Base-by-base conservation (phyloP, 2,888 invertebrate species). In the Stenurella melanura region DNA sequence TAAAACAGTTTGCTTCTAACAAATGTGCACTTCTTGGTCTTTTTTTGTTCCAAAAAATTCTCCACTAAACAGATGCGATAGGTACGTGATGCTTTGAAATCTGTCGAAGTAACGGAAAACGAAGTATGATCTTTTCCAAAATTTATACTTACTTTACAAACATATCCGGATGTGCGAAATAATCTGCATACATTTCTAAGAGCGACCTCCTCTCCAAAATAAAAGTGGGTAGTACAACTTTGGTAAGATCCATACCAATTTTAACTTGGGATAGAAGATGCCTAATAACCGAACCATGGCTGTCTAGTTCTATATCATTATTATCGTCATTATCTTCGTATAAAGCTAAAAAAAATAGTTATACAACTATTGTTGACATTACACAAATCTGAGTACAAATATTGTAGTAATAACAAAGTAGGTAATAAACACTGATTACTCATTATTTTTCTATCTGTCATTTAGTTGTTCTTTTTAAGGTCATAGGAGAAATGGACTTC, bases 131-230 rank as follows among this genome's bases (percentile, higher is more conserved):
- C 3, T 18, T 58, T 2, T n/a, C 17, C 4, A 58, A 58, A 11
- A 21, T 21, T 12, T 1, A 57, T 34, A 85, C 89, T 88, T 90
- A 97, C 97, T 93, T 95, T 80, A 96, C 92, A 90, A 99, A 99
- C 86, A 98, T 93, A 90, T 99, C 98, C 0, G 99, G 98, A 92
- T 99, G 99, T 12, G 99, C 98, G 91, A 99, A 98, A 89, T 99
- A 99, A 91, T 99, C 99, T 67, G 99, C 99, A 90, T 98, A 99
- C 99, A 99, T 99, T 91, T 99, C 99, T 64, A 99, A 92, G 56
- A 99, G 92, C 0, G 99, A 99, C 79, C 99, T 93, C 89, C 98
- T 93, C 89, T 99, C 99, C 85, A 99, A 91, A 84, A 99, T 99
- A 88, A 99, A 99, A 30, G 99, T 99, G 21, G 99, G 99, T 81